Evolutionary conservation across 2,888 invertebrate species (phyloP).

Genomic region (Stenurella melanura): DNA sequence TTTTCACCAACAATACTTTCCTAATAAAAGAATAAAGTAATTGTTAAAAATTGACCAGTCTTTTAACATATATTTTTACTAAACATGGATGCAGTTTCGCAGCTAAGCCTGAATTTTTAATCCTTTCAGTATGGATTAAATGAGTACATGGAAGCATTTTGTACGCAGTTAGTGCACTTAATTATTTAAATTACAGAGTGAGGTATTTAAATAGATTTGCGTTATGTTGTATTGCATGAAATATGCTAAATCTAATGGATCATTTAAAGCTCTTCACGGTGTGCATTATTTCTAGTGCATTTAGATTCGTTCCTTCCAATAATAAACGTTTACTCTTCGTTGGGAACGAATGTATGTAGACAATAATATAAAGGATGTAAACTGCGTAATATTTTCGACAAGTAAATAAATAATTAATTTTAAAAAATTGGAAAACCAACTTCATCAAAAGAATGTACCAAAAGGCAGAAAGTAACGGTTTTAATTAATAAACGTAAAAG

Average conservation of each 20-base stretch:
- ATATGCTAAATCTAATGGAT: not conserved
- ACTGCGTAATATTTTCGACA: no score
- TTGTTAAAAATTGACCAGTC: not conserved
- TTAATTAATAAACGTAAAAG: no score
- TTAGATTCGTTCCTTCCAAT: no score
- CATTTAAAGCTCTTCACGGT: not conserved
- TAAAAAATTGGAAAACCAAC: no score
- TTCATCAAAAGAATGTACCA: no score
- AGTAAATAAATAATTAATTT: no score
- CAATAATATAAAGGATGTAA: no score
- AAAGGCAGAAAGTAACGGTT: no score
- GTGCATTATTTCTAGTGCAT: no score
- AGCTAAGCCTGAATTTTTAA: not conserved
- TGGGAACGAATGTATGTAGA: no score
- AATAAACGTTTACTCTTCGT: no score
- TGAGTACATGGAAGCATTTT: not conserved
- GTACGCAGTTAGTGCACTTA: not conserved
- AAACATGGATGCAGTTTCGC: not conserved
- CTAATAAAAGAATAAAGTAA: not conserved
- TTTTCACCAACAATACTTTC: not conserved
- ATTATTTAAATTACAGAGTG: not conserved
- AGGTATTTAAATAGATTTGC: not conserved
- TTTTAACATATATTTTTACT: not conserved
- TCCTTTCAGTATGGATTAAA: constrained; percentile 1
- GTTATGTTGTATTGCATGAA: not conserved